Evolutionary conservation across 1,140 invertebrate genomes (phyloP).

Genomic region (Drosophila lacertosa): DNA sequence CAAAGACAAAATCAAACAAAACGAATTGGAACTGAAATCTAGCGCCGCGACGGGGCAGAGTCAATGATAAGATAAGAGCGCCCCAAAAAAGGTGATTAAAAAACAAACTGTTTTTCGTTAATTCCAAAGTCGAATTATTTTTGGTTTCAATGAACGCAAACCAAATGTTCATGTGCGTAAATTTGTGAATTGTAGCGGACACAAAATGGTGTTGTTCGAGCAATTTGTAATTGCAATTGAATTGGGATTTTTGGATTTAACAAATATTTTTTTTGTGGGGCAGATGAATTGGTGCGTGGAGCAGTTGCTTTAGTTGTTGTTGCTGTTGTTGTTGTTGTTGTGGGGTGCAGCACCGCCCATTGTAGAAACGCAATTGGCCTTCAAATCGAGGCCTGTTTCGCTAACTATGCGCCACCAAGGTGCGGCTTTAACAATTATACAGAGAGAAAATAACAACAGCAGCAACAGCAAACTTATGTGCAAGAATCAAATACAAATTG

Average conservation of each 20-base stretch:
- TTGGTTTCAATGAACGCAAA: too few relatives aligned
- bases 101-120: background rate
- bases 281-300: conserved; percentile 26
- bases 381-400: conserved; percentile 8
- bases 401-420: background rate
- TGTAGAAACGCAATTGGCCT: conserved; percentile 14
- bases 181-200: background rate
- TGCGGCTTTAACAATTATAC: conserved; percentile 2
- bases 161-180: background rate
- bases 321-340: background rate
- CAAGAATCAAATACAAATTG: background rate
- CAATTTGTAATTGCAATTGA: background rate
- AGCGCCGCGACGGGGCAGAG: background rate
- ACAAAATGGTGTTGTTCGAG: background rate
- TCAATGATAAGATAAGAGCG: conserved; percentile 3
- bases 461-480: background rate
- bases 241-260: conserved; percentile 1
- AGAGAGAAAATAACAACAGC: background rate
- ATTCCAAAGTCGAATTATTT: conserved; percentile 1
- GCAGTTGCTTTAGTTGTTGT: too few relatives aligned
- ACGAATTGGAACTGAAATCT: background rate
- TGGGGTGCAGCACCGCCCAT: conserved; percentile 7
- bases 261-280: conserved; percentile 2
- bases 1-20: conserved; percentile 2
- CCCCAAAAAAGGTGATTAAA: background rate